These are phyloP conservation scores for Tyrophagus putrescentiae DNA, from an alignment of 1,140 invertebrate genomes.

Conservation along the genomic window DNA sequence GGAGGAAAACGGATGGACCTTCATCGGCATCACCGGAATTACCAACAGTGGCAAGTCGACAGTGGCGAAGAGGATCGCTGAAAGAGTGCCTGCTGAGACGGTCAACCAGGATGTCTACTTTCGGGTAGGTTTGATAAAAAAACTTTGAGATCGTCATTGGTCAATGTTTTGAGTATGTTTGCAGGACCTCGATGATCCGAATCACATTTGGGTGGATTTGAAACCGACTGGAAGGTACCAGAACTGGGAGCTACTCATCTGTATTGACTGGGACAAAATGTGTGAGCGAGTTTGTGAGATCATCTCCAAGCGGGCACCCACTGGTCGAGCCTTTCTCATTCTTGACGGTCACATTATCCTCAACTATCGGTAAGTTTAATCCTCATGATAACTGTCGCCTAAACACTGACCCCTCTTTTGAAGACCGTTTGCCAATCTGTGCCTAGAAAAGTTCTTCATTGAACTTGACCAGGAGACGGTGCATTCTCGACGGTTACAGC, in stretches of 20 bases:
- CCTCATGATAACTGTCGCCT: neutral
- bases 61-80: conserved; percentile 37
- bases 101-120: conserved; percentile 65
- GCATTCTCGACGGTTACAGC: conserved; percentile 23
- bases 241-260: conserved; percentile 58
- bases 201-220: conserved; percentile 39
- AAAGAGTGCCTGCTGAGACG: conserved; percentile 39
- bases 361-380: conserved; percentile 39
- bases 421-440: neutral
- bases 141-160: neutral
- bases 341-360: conserved; percentile 60
- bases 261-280: conserved; percentile 59
- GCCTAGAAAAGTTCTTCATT: conserved; percentile 1
- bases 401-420: too few relatives aligned
- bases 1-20: neutral
- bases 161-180: neutral
- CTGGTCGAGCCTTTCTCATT: conserved; percentile 39
- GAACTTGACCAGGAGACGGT: neutral
- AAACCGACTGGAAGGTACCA: conserved; percentile 51
- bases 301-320: conserved; percentile 11
- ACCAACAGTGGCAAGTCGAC: conserved; percentile 68
- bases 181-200: conserved; percentile 40
- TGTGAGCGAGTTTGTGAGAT: conserved; percentile 38
- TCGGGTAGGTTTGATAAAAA: conserved; percentile 28
- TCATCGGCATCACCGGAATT: conserved; percentile 34